These are phyloP conservation scores for Rosalia funebris DNA, from an alignment of 2,888 invertebrate species.

Conservation along the genomic window DNA sequence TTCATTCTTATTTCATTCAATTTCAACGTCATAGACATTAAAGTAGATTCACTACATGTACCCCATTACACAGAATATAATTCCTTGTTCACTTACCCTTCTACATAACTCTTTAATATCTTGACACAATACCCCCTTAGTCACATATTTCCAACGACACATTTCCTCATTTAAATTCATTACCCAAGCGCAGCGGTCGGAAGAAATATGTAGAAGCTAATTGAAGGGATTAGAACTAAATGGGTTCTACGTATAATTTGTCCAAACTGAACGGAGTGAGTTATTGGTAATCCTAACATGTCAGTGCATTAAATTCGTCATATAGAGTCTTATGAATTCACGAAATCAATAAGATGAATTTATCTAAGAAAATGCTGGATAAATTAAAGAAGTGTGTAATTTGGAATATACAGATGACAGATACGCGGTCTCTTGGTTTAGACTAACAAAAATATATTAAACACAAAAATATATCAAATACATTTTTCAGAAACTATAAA, in stretches of 20 bases:
- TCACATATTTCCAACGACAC: background rate
- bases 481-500: no score
- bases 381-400: no score
- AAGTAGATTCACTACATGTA: no score
- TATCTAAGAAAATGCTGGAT: no score
- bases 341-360: no score
- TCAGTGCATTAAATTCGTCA: background rate
- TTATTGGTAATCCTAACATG: background rate
- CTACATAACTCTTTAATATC: background rate
- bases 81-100: background rate
- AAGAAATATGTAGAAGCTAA: background rate
- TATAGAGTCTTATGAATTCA: no score
- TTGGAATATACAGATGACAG: no score
- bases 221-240: background rate
- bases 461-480: no score
- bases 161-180: background rate
- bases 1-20: no score
- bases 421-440: no score
- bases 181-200: background rate
- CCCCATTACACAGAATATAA: background rate
- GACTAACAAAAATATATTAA: no score
- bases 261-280: background rate
- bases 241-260: background rate
- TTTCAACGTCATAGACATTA: no score
- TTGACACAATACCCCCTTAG: background rate